Evolutionary conservation across 2,113 vertebrate genomes (phyloP), one percentile per base, ranked within the genome.

Genomic region (Melanerpes aurifrons): DNA sequence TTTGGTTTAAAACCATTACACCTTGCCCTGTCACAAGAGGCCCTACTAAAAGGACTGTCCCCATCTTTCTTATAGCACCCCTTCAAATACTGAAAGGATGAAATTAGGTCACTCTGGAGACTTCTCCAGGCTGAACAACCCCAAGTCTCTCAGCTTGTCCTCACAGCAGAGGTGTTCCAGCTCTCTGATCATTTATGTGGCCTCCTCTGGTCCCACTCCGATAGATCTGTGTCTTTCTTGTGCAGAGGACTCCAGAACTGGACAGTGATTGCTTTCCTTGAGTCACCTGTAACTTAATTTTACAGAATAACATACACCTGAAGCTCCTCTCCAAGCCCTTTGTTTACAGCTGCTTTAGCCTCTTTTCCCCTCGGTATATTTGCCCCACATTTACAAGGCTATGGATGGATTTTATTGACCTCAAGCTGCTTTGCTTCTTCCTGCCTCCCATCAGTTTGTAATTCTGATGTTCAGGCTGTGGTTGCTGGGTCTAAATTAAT

Each of bases 331-430:
- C 43, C 11, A 10, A 87, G 28, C 32, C 48, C 5, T 9, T 5
- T 54, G 3, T 62, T 75, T 72, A 26, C 45, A 50, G 32, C 18
- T 59, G 2, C 12, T 71, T 63, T 17, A 12, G 7, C 26, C 4
- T 26, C 61, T 70, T 80, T n/a, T 12, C 11, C 17, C 28, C 20
- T 4, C 1, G 0, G 8, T 45, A 64, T 5, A n/a, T 32, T 35
- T 75, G 2, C 6, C 29, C 29, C 9, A 6, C 10, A 8, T 17
- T 57, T 28, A n/a, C 3, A 43, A 87, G 3, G 14, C 24, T 82
- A 14, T 28, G 62, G 50, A 35, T 74, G 32, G 32, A 43, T 68
- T 91, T 84, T 59, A 78, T 35, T 61, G 45, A 79, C 70, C 45
- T 28, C 31, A 31, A 72, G 50, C 8, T 76, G 45, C 29, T 76